Evolutionary conservation across 2,797 vertebrate genomes (phyloP).

Genomic region (Ctenosaura bakeri): DNA sequence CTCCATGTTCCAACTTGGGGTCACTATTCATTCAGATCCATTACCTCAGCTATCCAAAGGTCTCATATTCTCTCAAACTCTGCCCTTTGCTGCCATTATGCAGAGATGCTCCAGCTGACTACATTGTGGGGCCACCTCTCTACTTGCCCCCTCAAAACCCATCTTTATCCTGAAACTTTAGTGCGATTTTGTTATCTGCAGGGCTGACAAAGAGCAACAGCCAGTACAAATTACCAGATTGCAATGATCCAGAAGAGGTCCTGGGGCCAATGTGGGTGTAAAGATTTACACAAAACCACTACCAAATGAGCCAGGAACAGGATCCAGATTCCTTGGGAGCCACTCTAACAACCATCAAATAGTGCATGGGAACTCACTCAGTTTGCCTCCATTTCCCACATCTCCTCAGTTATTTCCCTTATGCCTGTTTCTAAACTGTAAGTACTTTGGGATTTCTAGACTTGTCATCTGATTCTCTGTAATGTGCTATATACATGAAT

Average conservation of each 20-base stretch:
- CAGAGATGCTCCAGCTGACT: no score
- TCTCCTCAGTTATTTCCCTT: background rate
- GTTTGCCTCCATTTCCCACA: background rate
- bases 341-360: no score
- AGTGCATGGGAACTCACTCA: background rate
- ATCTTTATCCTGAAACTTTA: background rate
- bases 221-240: no score
- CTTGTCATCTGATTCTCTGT: background rate
- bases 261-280: no score
- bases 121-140: no score
- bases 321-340: no score
- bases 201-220: no score
- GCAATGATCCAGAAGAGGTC: no score
- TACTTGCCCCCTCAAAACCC: background rate
- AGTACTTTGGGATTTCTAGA: background rate
- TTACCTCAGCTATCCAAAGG: background rate
- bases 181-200: background rate
- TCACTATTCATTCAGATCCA: background rate
- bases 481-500: background rate
- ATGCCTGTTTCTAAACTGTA: background rate
- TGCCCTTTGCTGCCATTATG: background rate
- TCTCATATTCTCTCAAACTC: background rate
- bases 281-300: no score
- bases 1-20: background rate
- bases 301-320: no score